Percentiles rank a stretch among this genome's conserved stretches.
These are phyloP conservation scores for Podarcis raffonei DNA, from an alignment of 2,113 vertebrate genomes.

Conservation along the genomic window DNA sequence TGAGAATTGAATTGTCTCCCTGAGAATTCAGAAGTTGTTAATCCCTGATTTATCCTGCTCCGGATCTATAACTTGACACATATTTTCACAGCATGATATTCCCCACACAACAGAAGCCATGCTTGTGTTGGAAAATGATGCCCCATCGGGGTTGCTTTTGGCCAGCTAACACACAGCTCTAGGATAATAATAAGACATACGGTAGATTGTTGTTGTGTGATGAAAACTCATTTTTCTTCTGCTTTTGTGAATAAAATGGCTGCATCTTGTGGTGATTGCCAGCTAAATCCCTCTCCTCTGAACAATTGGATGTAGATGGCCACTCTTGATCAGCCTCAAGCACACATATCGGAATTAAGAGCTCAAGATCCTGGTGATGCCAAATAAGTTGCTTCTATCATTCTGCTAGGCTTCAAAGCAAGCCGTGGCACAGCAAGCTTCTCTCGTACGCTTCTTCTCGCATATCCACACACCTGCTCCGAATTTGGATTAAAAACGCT, in stretches of 20 bases:
- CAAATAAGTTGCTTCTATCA: conserved; percentile 41
- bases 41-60: background rate
- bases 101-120: background rate
- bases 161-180: too few relatives aligned
- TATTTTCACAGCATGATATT: background rate
- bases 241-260: background rate
- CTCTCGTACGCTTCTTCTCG: conserved; percentile 9
- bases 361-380: background rate
- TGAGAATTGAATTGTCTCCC: background rate
- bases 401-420: conserved; percentile 15
- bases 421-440: conserved; percentile 3
- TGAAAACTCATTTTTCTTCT: conserved; percentile 1
- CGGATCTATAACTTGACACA: background rate
- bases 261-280: background rate
- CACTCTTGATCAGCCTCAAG: conserved; percentile 2
- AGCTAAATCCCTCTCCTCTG: background rate
- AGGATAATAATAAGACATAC: background rate
- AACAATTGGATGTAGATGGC: background rate
- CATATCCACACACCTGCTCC: conserved; percentile 1
- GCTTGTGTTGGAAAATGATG: background rate
- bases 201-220: background rate
- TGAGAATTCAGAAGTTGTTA: background rate
- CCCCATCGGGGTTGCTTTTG: background rate
- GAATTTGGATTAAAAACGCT: conserved; percentile 46
- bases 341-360: conserved; percentile 20